phyloP scores from a whole-genome alignment of 2,113 vertebrate species.

The Trichomycterus rosablanca region DNA sequence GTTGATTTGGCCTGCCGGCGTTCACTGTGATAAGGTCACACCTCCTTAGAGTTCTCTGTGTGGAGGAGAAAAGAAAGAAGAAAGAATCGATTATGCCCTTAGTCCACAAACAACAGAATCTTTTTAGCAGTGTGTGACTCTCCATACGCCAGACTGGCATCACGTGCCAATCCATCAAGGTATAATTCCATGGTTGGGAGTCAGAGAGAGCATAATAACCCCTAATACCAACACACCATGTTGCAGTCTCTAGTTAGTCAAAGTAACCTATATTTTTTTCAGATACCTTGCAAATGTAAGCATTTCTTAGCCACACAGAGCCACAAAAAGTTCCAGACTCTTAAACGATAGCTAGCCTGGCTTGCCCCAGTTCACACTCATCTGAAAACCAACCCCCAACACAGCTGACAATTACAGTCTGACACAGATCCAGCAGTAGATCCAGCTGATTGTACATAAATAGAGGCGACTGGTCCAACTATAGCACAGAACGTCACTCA shows the following conservation, averaged over 20 bases:
- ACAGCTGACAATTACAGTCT: slow-evolving; percentile 48
- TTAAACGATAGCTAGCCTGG: neutral
- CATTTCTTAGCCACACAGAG: too few species aligned
- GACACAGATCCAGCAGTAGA: slow-evolving; percentile 54
- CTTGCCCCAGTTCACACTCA: slow-evolving; percentile 10
- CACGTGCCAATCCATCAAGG: too few species aligned
- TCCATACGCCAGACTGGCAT: too few species aligned
- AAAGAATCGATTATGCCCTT: neutral
- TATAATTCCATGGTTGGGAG: too few species aligned
- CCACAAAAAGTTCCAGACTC: neutral
- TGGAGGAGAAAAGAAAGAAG: too few species aligned
- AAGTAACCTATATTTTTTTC: too few species aligned
- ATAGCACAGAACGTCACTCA: slow-evolving; percentile 48
- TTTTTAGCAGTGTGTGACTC: too few species aligned
- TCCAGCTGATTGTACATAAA: slow-evolving; percentile 56
- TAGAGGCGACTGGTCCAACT: slow-evolving; percentile 53
- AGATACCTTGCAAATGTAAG: too few species aligned
- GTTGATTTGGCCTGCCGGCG: slow-evolving; percentile 17
- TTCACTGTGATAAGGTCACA: slow-evolving; percentile 19
- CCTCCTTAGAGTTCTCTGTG: neutral
- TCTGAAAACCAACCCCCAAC: slow-evolving; percentile 18
- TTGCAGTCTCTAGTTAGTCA: too few species aligned
- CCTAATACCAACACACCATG: too few species aligned
- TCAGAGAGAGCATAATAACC: too few species aligned
- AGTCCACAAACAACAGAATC: too few species aligned